A percentile compares a stretch with the other conserved stretches of the same genome.
These are phyloP conservation scores for Hypercompe scribonia DNA, from an alignment of 2,888 invertebrate species.

Conservation along the genomic window DNA sequence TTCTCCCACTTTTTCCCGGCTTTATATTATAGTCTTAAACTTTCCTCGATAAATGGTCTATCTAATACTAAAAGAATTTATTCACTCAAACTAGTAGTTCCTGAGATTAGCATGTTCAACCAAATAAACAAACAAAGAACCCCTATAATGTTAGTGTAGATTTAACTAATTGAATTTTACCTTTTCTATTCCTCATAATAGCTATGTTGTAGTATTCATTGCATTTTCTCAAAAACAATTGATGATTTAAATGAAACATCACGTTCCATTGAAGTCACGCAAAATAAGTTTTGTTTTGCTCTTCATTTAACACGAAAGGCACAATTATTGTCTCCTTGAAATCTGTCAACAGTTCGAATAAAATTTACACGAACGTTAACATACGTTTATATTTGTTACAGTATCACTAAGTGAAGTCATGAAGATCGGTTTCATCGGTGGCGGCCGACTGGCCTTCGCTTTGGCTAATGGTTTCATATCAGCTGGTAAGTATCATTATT, in stretches of 20 bases:
- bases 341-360: not conserved
- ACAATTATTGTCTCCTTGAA: not conserved
- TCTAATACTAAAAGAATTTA: not conserved
- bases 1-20: not conserved
- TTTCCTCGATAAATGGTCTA: not conserved
- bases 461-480: slow-evolving; percentile 95
- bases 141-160: too few species aligned
- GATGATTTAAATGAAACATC: not conserved
- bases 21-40: not conserved
- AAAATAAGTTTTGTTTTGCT: not conserved
- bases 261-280: not conserved
- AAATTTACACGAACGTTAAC: not conserved
- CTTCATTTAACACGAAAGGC: not conserved
- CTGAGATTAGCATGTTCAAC: not conserved
- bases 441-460: slow-evolving; percentile 96
- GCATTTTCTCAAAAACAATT: not conserved
- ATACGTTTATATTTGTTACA: slow-evolving; percentile 55
- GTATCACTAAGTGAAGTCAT: slow-evolving; percentile 81
- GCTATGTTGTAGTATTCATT: not conserved
- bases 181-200: too few species aligned
- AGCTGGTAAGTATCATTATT: slow-evolving; percentile 88
- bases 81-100: not conserved
- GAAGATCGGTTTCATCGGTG: slow-evolving; percentile 96
- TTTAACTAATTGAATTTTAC: too few species aligned
- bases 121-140: too few species aligned